Conservation (phyloP, 2,888 invertebrate species). For the Meloe dianella region DNA sequence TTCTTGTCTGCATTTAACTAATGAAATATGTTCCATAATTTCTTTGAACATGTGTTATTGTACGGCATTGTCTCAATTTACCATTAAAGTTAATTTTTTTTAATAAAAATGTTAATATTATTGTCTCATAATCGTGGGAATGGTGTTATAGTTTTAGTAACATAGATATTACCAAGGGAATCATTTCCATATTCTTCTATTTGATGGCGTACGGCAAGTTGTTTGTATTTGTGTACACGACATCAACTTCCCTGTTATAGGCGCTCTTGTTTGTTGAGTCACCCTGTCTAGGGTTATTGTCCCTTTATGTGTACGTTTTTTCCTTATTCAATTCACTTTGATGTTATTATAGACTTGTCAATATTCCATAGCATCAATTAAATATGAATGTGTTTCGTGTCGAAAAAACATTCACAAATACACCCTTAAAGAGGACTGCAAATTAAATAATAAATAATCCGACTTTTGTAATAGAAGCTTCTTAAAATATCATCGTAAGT, state of each 20-base stretch:
- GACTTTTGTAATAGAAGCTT: neutral
- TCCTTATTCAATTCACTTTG: slow-evolving; percentile 34
- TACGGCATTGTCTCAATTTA: neutral
- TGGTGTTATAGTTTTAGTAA: slow-evolving; percentile 18
- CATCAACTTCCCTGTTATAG: slow-evolving; percentile 32
- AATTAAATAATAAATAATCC: neutral
- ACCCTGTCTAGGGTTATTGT: slow-evolving; percentile 41
- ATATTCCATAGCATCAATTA: slow-evolving; percentile 28
- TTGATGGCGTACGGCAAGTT: slow-evolving; percentile 30
- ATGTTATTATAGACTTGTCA: slow-evolving; percentile 35
- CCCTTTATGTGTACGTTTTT: slow-evolving; percentile 36
- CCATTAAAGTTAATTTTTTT: neutral
- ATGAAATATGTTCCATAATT: slow-evolving; percentile 3
- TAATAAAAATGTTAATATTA: neutral
- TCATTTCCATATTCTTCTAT: slow-evolving; percentile 41
- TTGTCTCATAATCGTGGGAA: slow-evolving; percentile 20
- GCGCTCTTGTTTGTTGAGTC: slow-evolving; percentile 38
- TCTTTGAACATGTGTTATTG: neutral
- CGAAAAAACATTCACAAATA: neutral
- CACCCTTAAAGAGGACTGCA: neutral
- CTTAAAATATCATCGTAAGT: neutral
- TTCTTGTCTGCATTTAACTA: slow-evolving; percentile 11
- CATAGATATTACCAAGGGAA: slow-evolving; percentile 36
- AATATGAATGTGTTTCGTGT: slow-evolving; percentile 18
- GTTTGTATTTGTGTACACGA: slow-evolving; percentile 26